Base-by-base conservation (phyloP, 2,888 invertebrate species). In the Fissipunctia ypsillon region DNA sequence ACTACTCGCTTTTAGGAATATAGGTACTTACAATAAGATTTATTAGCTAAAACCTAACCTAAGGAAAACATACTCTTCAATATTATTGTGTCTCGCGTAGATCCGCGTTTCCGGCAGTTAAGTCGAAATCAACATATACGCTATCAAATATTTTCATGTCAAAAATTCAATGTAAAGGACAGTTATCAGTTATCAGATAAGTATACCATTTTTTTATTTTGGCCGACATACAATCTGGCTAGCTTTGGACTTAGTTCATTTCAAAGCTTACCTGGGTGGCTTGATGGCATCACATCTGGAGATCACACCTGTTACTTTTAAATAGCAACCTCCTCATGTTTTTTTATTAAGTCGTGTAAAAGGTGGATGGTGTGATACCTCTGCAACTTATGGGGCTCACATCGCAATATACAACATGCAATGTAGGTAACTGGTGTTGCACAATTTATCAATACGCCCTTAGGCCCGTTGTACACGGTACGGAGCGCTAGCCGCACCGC, bases 21-120 rank as follows among this genome's bases (percentile, higher is more conserved):
- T 61, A n/a, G n/a, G n/a, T n/a, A 50, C 77, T 83, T 76, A 80
- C 57, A 82, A 65, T 75, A 63, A 66, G 19, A 78, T 45, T 69
- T 67, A 68, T 56, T 35, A 50, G 56, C 68, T 79, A 74, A 61
- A 69, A 45, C 52, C 72, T 84, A 81, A 67, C 59, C 60, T 84
- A 81, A 64, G 50, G 56, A 59, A 68, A 57, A 76, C 64, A 41
- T 69, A 67, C 75, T 76, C n/a, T 65, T 65, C 57, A 64, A 57
- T 57, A 54, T 48, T 54, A n/a, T n/a, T n/a, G n/a, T n/a, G n/a
- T n/a, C n/a, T n/a, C n/a, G n/a, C n/a, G n/a, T n/a, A n/a, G n/a
- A n/a, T n/a, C n/a, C n/a, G n/a, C n/a, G n/a, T n/a, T n/a, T n/a
- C n/a, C n/a, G n/a, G n/a, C n/a, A n/a, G n/a, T n/a, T n/a, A n/a